A percentile compares a stretch with the other conserved stretches of the same genome.
Evolutionary conservation across 2,113 vertebrate genomes (phyloP).

Genomic region (Oncorhynchus clarkii): DNA sequence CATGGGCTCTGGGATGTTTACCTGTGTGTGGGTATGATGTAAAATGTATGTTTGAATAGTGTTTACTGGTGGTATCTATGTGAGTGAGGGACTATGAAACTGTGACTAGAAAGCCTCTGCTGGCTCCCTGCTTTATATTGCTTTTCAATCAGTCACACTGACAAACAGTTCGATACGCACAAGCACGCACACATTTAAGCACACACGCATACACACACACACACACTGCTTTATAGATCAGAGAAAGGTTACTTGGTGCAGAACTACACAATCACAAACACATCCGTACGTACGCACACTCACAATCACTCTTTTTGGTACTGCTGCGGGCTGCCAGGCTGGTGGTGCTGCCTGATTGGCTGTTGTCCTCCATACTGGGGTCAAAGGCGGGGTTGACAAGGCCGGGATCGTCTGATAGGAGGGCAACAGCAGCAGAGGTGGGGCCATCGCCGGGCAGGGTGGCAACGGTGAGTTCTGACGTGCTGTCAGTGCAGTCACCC

Average conservation of each 20-base stretch:
- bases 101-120: slow-evolving; percentile 26
- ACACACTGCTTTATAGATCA: not conserved
- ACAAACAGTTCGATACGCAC: not conserved
- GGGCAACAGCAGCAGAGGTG: slow-evolving; percentile 80
- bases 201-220: not conserved
- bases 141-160: slow-evolving; percentile 44
- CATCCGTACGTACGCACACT: slow-evolving; percentile 13
- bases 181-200: not conserved
- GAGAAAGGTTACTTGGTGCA: too few species aligned
- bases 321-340: slow-evolving; percentile 76
- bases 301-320: slow-evolving; percentile 84
- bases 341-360: slow-evolving; percentile 77
- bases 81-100: slow-evolving; percentile 19
- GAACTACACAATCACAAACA: slow-evolving; percentile 7
- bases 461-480: slow-evolving; percentile 80
- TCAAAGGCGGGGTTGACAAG: slow-evolving; percentile 93
- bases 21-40: slow-evolving; percentile 11
- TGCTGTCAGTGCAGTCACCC: slow-evolving; percentile 82
- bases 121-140: slow-evolving; percentile 25
- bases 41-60: not conserved
- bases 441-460: slow-evolving; percentile 80
- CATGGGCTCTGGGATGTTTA: not conserved
- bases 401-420: slow-evolving; percentile 85
- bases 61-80: slow-evolving; percentile 17
- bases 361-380: slow-evolving; percentile 84